Conservation (phyloP, 2,113 vertebrate genomes). For the Collichthys lucidus region DNA sequence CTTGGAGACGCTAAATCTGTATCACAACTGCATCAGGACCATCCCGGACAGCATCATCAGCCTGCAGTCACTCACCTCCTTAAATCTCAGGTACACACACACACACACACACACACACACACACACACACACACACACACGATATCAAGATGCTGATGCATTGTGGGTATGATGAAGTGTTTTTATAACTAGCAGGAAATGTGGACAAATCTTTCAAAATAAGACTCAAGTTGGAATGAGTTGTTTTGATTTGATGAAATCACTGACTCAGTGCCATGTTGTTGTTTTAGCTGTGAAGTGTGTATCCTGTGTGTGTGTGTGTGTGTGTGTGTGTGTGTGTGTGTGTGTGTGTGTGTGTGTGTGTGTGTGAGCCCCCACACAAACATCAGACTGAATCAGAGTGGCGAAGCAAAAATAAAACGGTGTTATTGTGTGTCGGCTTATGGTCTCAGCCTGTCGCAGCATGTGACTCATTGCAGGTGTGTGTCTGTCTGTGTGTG, state of each 20-base stretch:
- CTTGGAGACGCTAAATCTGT: slow-evolving; percentile 93
- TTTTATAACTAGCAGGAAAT: too few species aligned
- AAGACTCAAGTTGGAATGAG: too few species aligned
- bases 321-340: neutral
- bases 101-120: neutral
- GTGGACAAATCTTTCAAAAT: too few species aligned
- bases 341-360: too few species aligned
- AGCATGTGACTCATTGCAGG: slow-evolving; percentile 10
- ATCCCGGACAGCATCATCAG: slow-evolving; percentile 92
- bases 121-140: too few species aligned
- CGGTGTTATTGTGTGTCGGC: slow-evolving; percentile 16
- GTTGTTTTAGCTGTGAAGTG: neutral
- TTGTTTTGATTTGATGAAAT: too few species aligned
- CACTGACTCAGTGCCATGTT: neutral
- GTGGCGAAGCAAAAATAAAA: slow-evolving; percentile 30
- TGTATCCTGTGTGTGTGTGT: neutral
- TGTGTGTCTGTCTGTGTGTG: neutral
- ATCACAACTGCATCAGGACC: slow-evolving; percentile 96
- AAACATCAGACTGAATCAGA: slow-evolving; percentile 15
- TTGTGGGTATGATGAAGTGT: neutral
- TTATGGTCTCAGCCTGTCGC: neutral
- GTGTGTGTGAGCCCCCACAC: too few species aligned
- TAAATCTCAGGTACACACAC: slow-evolving; percentile 91
- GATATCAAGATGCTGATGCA: neutral
- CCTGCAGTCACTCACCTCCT: slow-evolving; percentile 91